Conservation (phyloP, 2,797 vertebrate species). For the Triplophysa bombifrons region DNA sequence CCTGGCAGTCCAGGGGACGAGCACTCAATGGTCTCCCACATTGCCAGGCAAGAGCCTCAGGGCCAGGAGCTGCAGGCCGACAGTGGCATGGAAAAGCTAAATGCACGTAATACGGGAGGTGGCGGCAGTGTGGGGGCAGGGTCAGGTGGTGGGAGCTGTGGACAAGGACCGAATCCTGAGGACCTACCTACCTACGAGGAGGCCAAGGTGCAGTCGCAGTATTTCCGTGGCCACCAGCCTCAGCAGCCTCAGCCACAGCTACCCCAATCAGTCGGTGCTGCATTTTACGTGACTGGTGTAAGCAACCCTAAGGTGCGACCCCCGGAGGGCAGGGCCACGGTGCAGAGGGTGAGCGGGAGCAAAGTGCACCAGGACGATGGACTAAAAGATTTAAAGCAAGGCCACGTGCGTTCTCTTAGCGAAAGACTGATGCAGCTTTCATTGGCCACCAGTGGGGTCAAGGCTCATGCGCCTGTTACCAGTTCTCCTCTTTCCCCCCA, state of each 20-base stretch:
- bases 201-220: slow-evolving; percentile 98
- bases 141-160: slow-evolving; percentile 75
- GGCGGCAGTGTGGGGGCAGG: slow-evolving; percentile 82
- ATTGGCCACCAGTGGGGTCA: slow-evolving; percentile 93
- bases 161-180: slow-evolving; percentile 82
- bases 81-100: slow-evolving; percentile 92
- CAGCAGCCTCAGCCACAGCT: slow-evolving; percentile 67
- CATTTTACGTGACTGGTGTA: slow-evolving; percentile 93
- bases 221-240: slow-evolving; percentile 85
- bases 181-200: slow-evolving; percentile 97
- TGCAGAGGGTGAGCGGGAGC: slow-evolving; percentile 88
- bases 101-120: slow-evolving; percentile 74
- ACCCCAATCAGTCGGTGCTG: slow-evolving; percentile 80
- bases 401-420: slow-evolving; percentile 94
- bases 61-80: slow-evolving; percentile 97
- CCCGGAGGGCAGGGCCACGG: slow-evolving; percentile 90
- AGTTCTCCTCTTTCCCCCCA: slow-evolving; percentile 88
- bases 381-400: slow-evolving; percentile 96
- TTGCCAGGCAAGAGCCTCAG: slow-evolving; percentile 97
- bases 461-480: slow-evolving; percentile 91
- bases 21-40: slow-evolving; percentile 86
- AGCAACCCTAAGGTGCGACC: slow-evolving; percentile 67
- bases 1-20: slow-evolving; percentile 82
- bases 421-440: slow-evolving; percentile 98
- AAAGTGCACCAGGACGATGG: slow-evolving; percentile 97